phyloP scores from a whole-genome alignment of 2,888 invertebrate genomes.

The Parnassius glacialis region DNA sequence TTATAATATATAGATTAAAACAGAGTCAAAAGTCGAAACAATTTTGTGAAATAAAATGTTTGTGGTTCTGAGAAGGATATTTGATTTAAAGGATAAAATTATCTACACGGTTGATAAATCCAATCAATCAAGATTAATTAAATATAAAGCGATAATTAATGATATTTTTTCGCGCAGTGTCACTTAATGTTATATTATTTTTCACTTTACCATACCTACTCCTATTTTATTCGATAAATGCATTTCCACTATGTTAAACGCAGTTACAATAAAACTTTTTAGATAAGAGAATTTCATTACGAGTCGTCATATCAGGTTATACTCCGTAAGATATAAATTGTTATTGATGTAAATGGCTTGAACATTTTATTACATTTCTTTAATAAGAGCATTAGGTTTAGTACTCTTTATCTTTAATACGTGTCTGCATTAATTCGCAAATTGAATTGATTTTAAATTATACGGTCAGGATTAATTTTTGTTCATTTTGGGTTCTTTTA shows the following conservation, averaged over 20 bases:
- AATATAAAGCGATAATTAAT: slow-evolving; percentile 20
- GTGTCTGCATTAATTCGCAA: slow-evolving; percentile 13
- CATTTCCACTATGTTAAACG: slow-evolving; percentile 21
- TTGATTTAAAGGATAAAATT: neutral
- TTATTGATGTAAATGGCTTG: slow-evolving; percentile 21
- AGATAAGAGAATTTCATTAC: slow-evolving; percentile 27
- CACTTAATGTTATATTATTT: slow-evolving; percentile 7
- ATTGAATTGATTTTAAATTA: slow-evolving; percentile 7
- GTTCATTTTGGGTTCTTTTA: neutral
- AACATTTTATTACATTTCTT: slow-evolving; percentile 22
- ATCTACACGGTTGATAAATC: slow-evolving; percentile 5
- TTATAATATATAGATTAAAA: no score
- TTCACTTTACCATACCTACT: slow-evolving; percentile 7
- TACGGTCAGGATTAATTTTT: neutral
- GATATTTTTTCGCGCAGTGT: slow-evolving; percentile 5
- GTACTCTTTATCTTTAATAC: slow-evolving; percentile 17
- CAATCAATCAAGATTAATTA: slow-evolving; percentile 23
- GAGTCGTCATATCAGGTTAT: slow-evolving; percentile 15
- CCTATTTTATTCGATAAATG: slow-evolving; percentile 13
- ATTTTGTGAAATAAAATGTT: no score
- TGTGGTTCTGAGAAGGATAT: neutral
- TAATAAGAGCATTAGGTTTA: slow-evolving; percentile 18
- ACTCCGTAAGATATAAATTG: slow-evolving; percentile 16
- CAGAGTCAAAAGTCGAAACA: no score
- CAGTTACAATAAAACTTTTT: slow-evolving; percentile 25